A percentile compares a stretch with the other conserved stretches of the same genome.
phyloP scores from a whole-genome alignment of 2,888 invertebrate genomes.

The Cheilosia pagana region DNA sequence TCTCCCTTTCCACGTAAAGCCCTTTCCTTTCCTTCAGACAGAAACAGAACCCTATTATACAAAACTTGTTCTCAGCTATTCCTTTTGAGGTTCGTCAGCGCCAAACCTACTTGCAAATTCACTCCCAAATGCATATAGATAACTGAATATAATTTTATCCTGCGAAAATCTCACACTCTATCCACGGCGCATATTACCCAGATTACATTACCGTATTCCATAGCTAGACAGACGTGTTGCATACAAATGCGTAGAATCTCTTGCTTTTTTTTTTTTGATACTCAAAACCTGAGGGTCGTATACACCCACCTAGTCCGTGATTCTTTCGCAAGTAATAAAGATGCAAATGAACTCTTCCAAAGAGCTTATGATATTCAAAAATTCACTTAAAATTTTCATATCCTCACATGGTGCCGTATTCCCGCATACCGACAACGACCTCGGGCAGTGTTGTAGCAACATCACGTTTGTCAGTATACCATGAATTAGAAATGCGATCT shows the following conservation, averaged over 20 bases:
- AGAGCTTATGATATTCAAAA: slow-evolving; percentile 44
- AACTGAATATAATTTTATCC: neutral
- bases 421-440: slow-evolving; percentile 5
- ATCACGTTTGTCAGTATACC: neutral
- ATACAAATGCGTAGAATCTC: slow-evolving; percentile 50
- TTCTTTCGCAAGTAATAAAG: slow-evolving; percentile 60
- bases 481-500: slow-evolving; percentile 45
- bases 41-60: no score
- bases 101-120: slow-evolving; percentile 2
- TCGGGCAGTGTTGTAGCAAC: neutral
- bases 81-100: neutral
- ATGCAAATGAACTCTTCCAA: slow-evolving; percentile 55
- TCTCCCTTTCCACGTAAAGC: no score
- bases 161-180: slow-evolving; percentile 28
- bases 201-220: slow-evolving; percentile 43
- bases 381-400: slow-evolving; percentile 58
- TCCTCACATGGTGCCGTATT: slow-evolving; percentile 46
- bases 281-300: slow-evolving; percentile 6
- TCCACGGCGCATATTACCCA: slow-evolving; percentile 32
- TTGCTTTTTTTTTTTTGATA: neutral
- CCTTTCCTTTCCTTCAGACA: no score
- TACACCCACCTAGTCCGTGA: slow-evolving; percentile 9
- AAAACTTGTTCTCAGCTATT: no score
- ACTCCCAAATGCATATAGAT: slow-evolving; percentile 18
- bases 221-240: slow-evolving; percentile 35